Base-by-base conservation (phyloP, 1,140 invertebrate species). In the Brachystomella parvula region DNA sequence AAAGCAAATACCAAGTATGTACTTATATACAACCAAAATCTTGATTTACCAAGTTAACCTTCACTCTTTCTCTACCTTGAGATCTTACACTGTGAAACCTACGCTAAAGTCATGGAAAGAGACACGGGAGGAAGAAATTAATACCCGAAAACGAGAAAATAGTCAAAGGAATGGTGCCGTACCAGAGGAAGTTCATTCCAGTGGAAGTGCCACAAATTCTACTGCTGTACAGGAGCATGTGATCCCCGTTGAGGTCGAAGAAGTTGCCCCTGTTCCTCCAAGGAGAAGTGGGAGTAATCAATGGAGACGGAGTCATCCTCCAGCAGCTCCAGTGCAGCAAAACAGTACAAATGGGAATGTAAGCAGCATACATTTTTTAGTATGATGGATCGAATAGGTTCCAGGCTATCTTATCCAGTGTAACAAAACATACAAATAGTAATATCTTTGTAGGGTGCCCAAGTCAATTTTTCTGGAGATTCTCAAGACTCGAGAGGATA, bases 401-500 rank as follows among this genome's bases (percentile, higher is more conserved):
- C 24, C 59, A 58, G 26, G 29, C 24, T 33, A 24, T 30, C 12
- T 30, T 63, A 17, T 33, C 3, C 39, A 64, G 64, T 61, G 70
- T 47, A 67, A 67, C 56, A n/a, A n/a, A n/a, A n/a, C n/a, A n/a
- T n/a, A n/a, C n/a, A n/a, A n/a, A n/a, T n/a, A n/a, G n/a, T n/a
- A n/a, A n/a, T n/a, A n/a, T n/a, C n/a, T n/a, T n/a, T n/a, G n/a
- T n/a, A n/a, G n/a, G n/a, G n/a, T n/a, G n/a, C n/a, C 56, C 68
- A 70, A 56, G 53, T 47, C 12, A 66, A 70, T 32, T 73, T 73
- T 53, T 73, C 71, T 44, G 71, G 71, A 49, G 71, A 73, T 56
- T 73, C 71, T 31, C 71, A 73, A 61, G 71, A 73, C 58, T 73
- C 71, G 0, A n/a, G 71, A 44, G 71, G 71, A 3, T 73, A 73